A percentile compares a stretch with the other conserved stretches of the same genome.
These are phyloP conservation scores for Penaeus indicus DNA, from an alignment of 1,140 invertebrate species.

Conservation along the genomic window DNA sequence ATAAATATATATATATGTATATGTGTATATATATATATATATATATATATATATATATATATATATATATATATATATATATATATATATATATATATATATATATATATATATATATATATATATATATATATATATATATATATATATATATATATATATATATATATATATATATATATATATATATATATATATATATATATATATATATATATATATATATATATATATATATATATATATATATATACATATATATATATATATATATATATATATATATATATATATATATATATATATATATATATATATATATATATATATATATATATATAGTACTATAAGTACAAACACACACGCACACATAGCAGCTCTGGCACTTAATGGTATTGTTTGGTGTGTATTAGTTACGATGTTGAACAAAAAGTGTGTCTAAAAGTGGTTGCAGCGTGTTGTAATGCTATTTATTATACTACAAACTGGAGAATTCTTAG, in stretches of 20 bases:
- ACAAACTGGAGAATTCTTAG: too few relatives aligned
- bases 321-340: slow-evolving; percentile 15
- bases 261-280: slow-evolving; percentile 31
- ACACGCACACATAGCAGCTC: neutral
- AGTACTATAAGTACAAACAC: neutral
- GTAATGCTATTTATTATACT: too few relatives aligned
- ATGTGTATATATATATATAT: slow-evolving; percentile 24
- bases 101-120: slow-evolving; percentile 1
- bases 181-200: slow-evolving; percentile 28
- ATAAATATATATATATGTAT: slow-evolving; percentile 25
- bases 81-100: slow-evolving; percentile 2
- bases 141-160: slow-evolving; percentile 28
- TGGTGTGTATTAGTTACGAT: too few relatives aligned
- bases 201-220: slow-evolving; percentile 31
- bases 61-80: slow-evolving; percentile 23
- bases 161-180: slow-evolving; percentile 31
- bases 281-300: slow-evolving; percentile 28
- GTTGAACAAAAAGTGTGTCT: too few relatives aligned
- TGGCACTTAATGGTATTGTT: too few relatives aligned
- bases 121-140: neutral
- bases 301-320: neutral
- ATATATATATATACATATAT: slow-evolving; percentile 28
- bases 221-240: slow-evolving; percentile 31
- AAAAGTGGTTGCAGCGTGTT: too few relatives aligned
- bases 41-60: slow-evolving; percentile 28